Evolutionary conservation across 2,888 invertebrate genomes (phyloP).

Genomic region (Aphidoletes aphidimyza): DNA sequence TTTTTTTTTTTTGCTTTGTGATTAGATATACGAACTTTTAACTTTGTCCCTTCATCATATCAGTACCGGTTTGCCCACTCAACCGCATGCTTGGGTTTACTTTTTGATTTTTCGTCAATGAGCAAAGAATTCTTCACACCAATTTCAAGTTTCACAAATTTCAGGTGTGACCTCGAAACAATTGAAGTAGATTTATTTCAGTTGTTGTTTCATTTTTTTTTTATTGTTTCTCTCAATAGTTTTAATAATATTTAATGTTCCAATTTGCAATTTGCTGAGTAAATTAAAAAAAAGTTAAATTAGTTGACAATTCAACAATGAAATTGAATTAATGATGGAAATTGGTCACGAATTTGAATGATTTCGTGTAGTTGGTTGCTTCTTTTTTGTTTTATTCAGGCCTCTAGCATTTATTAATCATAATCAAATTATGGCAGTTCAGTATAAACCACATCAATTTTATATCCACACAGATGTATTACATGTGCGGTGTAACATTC

Average conservation of each 20-base stretch:
- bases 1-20: background rate
- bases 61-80: slow-evolving; percentile 40
- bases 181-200: too few species aligned
- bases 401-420: too few species aligned
- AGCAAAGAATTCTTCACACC: background rate
- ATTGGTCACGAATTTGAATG: background rate
- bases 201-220: background rate
- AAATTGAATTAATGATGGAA: slow-evolving; percentile 31
- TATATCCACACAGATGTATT: background rate
- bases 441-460: background rate
- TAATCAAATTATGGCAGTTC: background rate
- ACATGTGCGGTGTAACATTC: background rate
- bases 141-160: background rate
- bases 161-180: slow-evolving; percentile 23
- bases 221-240: background rate
- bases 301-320: background rate
- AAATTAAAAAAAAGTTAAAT: background rate
- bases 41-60: background rate
- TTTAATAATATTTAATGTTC: background rate
- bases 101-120: background rate
- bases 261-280: background rate
- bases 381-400: background rate
- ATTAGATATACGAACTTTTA: background rate
- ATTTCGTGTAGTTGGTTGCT: background rate
- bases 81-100: background rate